Conservation (phyloP, 2,888 invertebrate genomes). For the Tipula lateralis region DNA sequence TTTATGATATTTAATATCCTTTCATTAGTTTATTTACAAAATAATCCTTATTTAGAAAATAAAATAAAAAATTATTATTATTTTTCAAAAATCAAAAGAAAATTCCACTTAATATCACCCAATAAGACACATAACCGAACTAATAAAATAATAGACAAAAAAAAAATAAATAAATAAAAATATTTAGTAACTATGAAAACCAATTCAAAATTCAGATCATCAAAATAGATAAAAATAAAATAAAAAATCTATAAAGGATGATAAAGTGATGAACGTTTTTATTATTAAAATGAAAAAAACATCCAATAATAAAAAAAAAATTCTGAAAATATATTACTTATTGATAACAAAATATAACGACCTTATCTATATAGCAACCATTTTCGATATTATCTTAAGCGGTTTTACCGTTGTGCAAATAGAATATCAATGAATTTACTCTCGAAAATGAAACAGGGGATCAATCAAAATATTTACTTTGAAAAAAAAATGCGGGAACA, state of each 20-base stretch:
- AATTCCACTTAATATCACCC: background rate
- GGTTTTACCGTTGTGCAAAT: slow-evolving; percentile 19
- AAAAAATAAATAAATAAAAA: background rate
- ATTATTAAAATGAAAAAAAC: slow-evolving; percentile 13
- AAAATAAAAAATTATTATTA: background rate
- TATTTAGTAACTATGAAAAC: background rate
- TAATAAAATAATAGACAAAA: background rate
- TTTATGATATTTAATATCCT: slow-evolving; percentile 19
- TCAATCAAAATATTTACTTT: background rate
- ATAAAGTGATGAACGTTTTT: slow-evolving; percentile 24
- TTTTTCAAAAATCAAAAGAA: background rate
- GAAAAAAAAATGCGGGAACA: background rate
- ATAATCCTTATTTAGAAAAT: background rate
- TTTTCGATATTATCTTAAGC: background rate
- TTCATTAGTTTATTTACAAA: slow-evolving; percentile 15
- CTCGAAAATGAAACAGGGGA: background rate
- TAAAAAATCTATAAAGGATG: background rate
- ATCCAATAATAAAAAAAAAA: no score
- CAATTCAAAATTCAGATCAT: slow-evolving; percentile 11
- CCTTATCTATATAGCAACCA: slow-evolving; percentile 15
- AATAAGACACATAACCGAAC: background rate
- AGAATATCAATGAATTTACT: background rate
- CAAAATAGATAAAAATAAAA: slow-evolving; percentile 13
- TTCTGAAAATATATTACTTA: background rate
- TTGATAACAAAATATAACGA: slow-evolving; percentile 13